A percentile compares a stretch with the other conserved stretches of the same genome.
phyloP scores from a whole-genome alignment of 1,140 invertebrate species.

The Melanaphis sacchari region DNA sequence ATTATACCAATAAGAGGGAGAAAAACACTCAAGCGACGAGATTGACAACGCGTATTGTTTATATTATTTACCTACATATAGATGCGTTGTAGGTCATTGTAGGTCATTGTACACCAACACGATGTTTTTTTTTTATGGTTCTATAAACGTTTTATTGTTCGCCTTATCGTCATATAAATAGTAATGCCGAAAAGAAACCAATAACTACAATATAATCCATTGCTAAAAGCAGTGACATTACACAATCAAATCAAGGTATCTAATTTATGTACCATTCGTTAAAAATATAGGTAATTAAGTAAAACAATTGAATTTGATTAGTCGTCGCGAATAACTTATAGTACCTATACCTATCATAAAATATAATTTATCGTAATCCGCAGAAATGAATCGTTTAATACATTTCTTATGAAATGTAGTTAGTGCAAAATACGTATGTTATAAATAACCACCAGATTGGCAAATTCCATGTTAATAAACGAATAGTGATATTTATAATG shows the following conservation, averaged over 20 bases:
- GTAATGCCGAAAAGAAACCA: background rate
- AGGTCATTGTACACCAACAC: background rate
- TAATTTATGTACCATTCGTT: background rate
- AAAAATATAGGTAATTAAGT: background rate
- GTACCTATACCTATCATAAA: too few relatives aligned
- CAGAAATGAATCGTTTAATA: background rate
- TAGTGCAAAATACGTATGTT: background rate
- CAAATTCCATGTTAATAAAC: background rate
- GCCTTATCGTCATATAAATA: background rate
- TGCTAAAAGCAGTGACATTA: too few relatives aligned
- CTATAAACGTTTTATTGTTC: background rate
- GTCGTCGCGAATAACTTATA: background rate
- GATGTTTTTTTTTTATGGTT: background rate
- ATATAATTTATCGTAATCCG: background rate
- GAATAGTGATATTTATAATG: background rate
- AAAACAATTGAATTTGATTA: background rate
- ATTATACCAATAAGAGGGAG: background rate
- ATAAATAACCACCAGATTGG: background rate
- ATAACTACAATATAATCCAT: background rate
- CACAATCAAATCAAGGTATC: background rate
- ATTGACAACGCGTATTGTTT: background rate
- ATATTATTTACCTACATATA: background rate
- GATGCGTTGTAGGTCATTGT: background rate
- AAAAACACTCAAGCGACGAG: background rate
- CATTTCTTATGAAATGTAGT: background rate